These are phyloP conservation scores for Drosophila nigritarsus DNA, from an alignment of 2,888 invertebrate species.

Conservation along the genomic window DNA sequence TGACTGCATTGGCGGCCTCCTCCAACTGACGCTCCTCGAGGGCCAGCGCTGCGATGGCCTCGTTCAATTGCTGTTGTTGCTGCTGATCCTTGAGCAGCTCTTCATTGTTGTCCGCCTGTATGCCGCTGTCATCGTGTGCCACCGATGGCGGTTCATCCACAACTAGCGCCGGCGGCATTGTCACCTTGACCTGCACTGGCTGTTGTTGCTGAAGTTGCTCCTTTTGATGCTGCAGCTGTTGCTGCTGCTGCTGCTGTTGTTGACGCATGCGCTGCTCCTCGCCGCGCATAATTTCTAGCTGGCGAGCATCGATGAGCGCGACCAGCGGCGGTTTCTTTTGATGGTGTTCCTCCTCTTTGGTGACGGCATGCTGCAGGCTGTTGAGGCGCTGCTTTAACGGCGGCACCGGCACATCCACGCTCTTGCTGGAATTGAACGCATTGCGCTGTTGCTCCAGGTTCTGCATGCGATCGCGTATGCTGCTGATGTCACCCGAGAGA, in stretches of 20 bases:
- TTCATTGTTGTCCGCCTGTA: constrained; percentile 89
- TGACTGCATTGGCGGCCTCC: constrained; percentile 81
- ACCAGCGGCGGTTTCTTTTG: constrained; percentile 80
- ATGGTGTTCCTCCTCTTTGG: constrained; percentile 83
- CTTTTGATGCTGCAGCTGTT: constrained; percentile 18
- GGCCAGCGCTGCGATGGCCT: constrained; percentile 80
- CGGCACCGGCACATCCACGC: constrained; percentile 83
- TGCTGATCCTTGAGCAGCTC: constrained; percentile 65
- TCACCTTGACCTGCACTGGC: constrained; percentile 14
- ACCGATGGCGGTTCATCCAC: constrained; percentile 83
- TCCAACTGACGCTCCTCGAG: constrained; percentile 80
- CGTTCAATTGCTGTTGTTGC: constrained; percentile 79
- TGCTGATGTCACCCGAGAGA: constrained; percentile 88
- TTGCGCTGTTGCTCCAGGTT: constrained; percentile 87
- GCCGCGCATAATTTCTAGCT: constrained; percentile 85
- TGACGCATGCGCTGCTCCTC: constrained; percentile 79
- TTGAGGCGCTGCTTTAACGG: constrained; percentile 84
- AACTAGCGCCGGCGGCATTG: constrained; percentile 52
- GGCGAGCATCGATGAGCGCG: constrained; percentile 85
- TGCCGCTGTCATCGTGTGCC: constrained; percentile 87
- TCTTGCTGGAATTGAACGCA: constrained; percentile 79
- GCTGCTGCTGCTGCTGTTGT: constrained; percentile 34
- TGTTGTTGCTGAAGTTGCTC: constrained; percentile 28
- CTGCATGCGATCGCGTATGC: constrained; percentile 88
- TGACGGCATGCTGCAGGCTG: constrained; percentile 83